Evolutionary conservation across 2,888 invertebrate species (phyloP), one percentile per base, ranked within the genome.

Genomic region (Cheilosia variabilis): DNA sequence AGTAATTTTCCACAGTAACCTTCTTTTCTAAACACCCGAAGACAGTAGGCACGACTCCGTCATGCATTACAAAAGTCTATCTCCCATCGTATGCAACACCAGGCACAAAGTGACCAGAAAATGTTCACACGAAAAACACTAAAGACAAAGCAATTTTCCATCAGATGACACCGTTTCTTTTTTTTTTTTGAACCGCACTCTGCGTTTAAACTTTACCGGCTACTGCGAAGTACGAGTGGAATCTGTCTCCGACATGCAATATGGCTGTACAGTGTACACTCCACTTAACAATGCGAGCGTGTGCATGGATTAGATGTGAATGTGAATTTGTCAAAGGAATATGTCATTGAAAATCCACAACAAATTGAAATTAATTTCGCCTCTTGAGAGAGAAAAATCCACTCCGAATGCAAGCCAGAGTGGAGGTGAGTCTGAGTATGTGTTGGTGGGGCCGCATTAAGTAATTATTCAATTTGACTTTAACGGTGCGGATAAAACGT

Each of bases 381-480:
- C 77, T 43, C 41, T 65, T 66, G 77, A 50, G 65, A 77, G 66
- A 50, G 66, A 77, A 52, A 77, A 76, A 76, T 77, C 82, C 77
- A 43, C 71, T 82, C 82, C 77, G 24, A 65, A 82, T 71, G 37
- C 60, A 15, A 22, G 6, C 58, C 62, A 66, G 62, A 80, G 45
- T 68, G 73, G 53, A n/a, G 34, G 63, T n/a, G n/a, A n/a, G n/a
- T n/a, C n/a, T 50, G 24, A 15, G 22, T 10, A 1, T 13, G 22
- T 27, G 27, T 15, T 27, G 17, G 13, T 43, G 55, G 17, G n/a
- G n/a, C n/a, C n/a, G n/a, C n/a, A n/a, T n/a, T 75, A 84, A 75
- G 79, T 79, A 84, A 84, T 84, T 84, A 84, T 75, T 79, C 83
- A 84, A 84, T 84, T 84, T 75, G 57, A 52, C 57, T 50, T 68